Conservation (phyloP, 2,888 invertebrate genomes). For the Bruchidius siliquastri region DNA sequence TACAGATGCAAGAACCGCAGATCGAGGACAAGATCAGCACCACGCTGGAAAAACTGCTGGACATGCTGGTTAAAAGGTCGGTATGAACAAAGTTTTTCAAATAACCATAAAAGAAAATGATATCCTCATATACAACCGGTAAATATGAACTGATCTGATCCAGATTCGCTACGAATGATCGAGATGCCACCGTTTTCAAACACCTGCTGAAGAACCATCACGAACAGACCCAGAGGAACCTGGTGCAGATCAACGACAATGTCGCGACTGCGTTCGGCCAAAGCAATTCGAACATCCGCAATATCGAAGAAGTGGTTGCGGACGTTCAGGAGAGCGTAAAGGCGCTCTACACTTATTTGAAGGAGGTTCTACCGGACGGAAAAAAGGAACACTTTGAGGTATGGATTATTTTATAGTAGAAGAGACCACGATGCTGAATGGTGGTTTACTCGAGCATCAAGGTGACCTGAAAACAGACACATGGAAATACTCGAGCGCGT, state of each 20-base stretch:
- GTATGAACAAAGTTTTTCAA: conserved; percentile 28
- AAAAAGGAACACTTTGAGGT: not conserved
- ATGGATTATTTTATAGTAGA: too few species aligned
- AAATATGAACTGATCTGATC: conserved; percentile 36
- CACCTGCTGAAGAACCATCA: conserved; percentile 49
- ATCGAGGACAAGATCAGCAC: conserved; percentile 57
- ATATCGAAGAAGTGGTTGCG: conserved; percentile 27
- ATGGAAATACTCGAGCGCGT: too few species aligned
- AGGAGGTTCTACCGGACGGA: not conserved
- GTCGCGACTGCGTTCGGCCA: conserved; percentile 37
- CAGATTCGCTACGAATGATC: conserved; percentile 54
- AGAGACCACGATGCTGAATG: too few species aligned
- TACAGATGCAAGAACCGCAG: conserved; percentile 61
- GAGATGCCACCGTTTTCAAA: conserved; percentile 55
- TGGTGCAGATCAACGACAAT: conserved; percentile 35
- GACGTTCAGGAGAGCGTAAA: conserved; percentile 25
- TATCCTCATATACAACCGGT: too few species aligned
- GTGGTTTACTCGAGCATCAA: too few species aligned
- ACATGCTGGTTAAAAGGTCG: conserved; percentile 60
- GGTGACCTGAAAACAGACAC: too few species aligned
- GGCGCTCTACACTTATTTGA: conserved; percentile 17
- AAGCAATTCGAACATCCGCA: conserved; percentile 30
- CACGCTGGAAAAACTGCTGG: conserved; percentile 59
- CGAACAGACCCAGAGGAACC: conserved; percentile 33
- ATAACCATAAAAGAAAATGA: too few species aligned